These are phyloP conservation scores for Psilopsiagon aymara DNA, from an alignment of 2,113 vertebrate genomes.

Conservation along the genomic window DNA sequence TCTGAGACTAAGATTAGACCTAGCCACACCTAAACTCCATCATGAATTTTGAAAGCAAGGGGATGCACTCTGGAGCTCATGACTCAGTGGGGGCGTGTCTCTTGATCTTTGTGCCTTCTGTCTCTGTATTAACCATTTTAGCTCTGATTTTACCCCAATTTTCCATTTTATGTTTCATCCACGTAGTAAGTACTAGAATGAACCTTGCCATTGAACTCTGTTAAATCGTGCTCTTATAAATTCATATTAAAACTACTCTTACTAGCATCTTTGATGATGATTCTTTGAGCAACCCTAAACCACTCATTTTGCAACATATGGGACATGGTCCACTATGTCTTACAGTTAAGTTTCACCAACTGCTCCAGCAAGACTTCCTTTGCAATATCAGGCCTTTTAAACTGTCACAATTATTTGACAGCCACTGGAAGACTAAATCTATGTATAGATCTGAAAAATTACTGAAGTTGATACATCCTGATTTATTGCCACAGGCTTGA, in stretches of 20 bases:
- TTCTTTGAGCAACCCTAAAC: background rate
- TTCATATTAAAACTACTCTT: background rate
- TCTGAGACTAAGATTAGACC: background rate
- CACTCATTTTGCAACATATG: background rate
- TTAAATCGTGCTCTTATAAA: background rate
- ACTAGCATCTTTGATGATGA: background rate
- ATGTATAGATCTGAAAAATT: background rate
- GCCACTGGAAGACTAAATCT: background rate
- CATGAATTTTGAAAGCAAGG: background rate
- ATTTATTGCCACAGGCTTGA: background rate
- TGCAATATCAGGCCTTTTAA: background rate
- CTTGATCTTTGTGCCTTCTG: background rate
- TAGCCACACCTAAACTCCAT: background rate
- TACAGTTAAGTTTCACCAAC: background rate
- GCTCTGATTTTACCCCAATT: background rate
- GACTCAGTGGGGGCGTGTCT: background rate
- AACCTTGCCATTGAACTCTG: background rate
- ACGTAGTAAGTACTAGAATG: background rate
- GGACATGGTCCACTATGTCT: background rate
- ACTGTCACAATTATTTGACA: background rate
- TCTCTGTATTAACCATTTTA: background rate
- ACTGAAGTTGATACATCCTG: background rate
- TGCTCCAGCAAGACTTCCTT: background rate
- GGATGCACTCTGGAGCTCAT: background rate
- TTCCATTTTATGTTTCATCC: background rate